These are phyloP conservation scores for Gallinago jamesoni DNA, from an alignment of 2,113 vertebrate species.

Conservation along the genomic window DNA sequence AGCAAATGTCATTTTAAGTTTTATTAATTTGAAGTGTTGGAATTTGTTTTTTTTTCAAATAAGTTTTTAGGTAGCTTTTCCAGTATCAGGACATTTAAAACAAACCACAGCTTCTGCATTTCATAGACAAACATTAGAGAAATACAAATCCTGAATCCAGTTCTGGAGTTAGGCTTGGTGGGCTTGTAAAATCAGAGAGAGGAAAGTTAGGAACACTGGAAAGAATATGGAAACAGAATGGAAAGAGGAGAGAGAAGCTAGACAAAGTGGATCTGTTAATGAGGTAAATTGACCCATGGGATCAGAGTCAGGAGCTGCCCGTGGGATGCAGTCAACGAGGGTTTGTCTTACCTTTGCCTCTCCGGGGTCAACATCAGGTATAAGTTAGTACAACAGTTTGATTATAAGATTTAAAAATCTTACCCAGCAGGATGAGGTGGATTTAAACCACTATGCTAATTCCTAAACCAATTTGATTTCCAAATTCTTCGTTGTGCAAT, in stretches of 20 bases:
- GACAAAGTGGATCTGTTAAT: background rate
- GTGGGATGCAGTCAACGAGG: background rate
- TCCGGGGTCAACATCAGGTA: background rate
- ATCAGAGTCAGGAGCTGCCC: background rate
- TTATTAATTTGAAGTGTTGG: background rate
- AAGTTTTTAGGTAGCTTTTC: background rate
- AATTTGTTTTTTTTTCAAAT: background rate
- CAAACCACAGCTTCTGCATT: background rate
- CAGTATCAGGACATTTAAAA: background rate
- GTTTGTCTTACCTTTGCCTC: background rate
- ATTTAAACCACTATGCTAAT: background rate
- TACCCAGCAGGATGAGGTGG: background rate
- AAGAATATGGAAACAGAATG: background rate
- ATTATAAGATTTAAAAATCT: background rate
- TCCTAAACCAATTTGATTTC: background rate
- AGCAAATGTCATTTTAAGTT: background rate
- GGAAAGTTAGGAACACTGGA: background rate
- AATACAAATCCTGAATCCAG: background rate
- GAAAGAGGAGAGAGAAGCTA: background rate
- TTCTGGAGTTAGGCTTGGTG: background rate
- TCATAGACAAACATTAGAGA: background rate
- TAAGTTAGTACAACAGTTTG: background rate
- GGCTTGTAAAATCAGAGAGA: background rate
- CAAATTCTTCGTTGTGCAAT: accelerated
- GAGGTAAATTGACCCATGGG: background rate